Evolutionary conservation across 2,888 invertebrate genomes (phyloP).

Genomic region (Crossocerus cetratus): DNA sequence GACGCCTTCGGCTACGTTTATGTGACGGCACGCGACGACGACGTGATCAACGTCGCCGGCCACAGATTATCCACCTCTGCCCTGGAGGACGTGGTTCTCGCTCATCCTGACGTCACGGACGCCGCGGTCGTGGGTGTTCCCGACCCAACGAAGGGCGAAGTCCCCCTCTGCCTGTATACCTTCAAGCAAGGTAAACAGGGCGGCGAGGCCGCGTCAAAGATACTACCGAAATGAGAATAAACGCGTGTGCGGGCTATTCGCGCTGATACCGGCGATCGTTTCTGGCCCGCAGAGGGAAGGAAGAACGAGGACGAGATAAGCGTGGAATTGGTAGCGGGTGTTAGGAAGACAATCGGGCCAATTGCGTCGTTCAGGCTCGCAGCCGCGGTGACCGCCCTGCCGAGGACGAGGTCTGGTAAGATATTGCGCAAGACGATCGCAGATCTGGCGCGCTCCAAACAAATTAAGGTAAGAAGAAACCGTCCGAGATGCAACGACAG

Average conservation of each 20-base stretch:
- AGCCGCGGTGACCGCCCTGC: conserved; percentile 87
- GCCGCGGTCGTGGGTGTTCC: conserved; percentile 94
- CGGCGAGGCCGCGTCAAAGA: neutral
- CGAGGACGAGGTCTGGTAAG: conserved; percentile 92
- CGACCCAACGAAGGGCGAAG: conserved; percentile 92
- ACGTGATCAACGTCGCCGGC: conserved; percentile 96
- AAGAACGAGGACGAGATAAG: conserved; percentile 79
- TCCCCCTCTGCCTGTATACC: conserved; percentile 92
- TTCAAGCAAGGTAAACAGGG: conserved; percentile 80
- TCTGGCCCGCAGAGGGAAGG: conserved; percentile 73
- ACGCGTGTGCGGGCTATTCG: neutral
- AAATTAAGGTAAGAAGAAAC: conserved; percentile 82
- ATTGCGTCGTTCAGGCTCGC: conserved; percentile 92
- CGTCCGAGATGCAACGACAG: neutral
- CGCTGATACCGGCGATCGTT: too few relatives aligned
- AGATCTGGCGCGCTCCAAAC: conserved; percentile 89
- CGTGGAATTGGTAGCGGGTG: conserved; percentile 80
- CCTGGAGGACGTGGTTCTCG: conserved; percentile 91
- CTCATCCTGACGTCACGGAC: conserved; percentile 91
- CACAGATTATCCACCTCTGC: conserved; percentile 93
- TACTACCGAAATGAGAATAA: neutral
- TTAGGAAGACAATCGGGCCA: conserved; percentile 86
- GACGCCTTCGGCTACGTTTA: conserved; percentile 91
- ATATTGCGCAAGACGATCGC: conserved; percentile 90
- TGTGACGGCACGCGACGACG: conserved; percentile 94